Percentiles rank a stretch among this genome's conserved stretches.
These are phyloP conservation scores for Drosophila insularis DNA, from an alignment of 1,140 invertebrate genomes.

Conservation along the genomic window DNA sequence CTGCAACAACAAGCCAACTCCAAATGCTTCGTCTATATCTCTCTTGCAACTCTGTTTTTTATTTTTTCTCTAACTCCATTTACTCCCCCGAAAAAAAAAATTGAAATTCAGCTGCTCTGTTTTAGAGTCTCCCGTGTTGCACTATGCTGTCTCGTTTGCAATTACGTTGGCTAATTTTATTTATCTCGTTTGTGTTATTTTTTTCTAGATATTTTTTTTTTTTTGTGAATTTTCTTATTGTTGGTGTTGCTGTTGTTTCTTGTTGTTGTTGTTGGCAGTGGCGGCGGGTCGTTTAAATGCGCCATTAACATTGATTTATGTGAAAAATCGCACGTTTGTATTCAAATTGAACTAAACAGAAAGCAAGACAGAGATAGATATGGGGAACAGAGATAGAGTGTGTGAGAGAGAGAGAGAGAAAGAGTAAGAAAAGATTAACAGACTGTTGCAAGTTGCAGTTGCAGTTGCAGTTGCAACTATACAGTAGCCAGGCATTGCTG, in stretches of 20 bases:
- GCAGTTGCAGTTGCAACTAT: constrained; percentile 12
- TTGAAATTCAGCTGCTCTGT: constrained; percentile 34
- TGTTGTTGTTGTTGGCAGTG: constrained; percentile 21
- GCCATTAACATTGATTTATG: constrained; percentile 71
- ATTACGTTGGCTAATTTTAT: constrained; percentile 70
- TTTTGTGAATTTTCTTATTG: constrained; percentile 20
- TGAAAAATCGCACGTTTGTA: constrained; percentile 72
- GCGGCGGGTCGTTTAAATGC: constrained; percentile 60
- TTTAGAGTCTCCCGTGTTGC: constrained; percentile 33
- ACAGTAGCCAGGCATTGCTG: constrained; percentile 33
- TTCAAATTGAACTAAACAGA: constrained; percentile 51
- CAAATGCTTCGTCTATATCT: constrained; percentile 11
- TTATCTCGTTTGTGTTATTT: constrained; percentile 54
- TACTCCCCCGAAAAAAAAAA: constrained; percentile 3
- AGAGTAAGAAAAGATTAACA: constrained; percentile 30
- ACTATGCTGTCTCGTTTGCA: constrained; percentile 53
- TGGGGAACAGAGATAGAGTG: neutral
- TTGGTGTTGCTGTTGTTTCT: constrained; percentile 20
- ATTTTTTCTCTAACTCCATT: neutral
- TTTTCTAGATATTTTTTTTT: constrained; percentile 31
- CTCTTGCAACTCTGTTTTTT: constrained; percentile 33
- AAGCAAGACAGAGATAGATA: neutral
- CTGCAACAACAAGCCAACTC: neutral
- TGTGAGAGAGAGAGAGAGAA: constrained; percentile 20
- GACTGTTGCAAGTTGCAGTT: constrained; percentile 36